Evolutionary conservation across 1,140 invertebrate species (phyloP).

Genomic region (Dendrolimus punctatus): DNA sequence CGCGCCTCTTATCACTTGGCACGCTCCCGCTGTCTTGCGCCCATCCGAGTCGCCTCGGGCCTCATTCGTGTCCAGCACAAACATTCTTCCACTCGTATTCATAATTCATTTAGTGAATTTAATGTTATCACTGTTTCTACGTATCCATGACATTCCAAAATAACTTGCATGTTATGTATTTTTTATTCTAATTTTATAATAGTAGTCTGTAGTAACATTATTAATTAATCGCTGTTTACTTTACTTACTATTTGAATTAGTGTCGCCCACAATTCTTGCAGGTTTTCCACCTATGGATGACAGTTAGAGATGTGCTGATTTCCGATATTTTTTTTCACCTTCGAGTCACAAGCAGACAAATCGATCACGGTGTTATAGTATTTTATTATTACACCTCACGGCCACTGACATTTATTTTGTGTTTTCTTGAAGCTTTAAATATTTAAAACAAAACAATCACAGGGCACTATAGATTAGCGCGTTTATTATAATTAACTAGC

Average conservation of each 20-base stretch:
- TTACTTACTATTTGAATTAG: conserved; percentile 67
- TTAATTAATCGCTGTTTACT: not conserved
- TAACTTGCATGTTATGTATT: no score
- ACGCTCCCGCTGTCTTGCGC: conserved; percentile 64
- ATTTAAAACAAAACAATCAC: conserved; percentile 68
- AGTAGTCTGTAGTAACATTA: no score
- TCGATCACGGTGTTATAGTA: conserved; percentile 45
- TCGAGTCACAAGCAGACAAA: conserved; percentile 45
- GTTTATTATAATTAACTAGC: conserved; percentile 64
- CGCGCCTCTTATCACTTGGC: conserved; percentile 70
- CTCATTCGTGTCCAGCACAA: conserved; percentile 44
- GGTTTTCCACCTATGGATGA: conserved; percentile 52
- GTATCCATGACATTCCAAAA: not conserved
- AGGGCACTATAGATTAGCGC: conserved; percentile 61
- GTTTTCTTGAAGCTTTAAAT: conserved; percentile 49
- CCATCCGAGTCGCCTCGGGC: conserved; percentile 42
- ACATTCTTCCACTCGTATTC: conserved; percentile 29
- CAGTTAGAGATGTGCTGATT: conserved; percentile 42
- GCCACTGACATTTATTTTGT: conserved; percentile 49
- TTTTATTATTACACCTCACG: conserved; percentile 43
- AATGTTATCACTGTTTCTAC: not conserved
- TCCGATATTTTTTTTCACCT: conserved; percentile 46
- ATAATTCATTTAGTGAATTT: conserved; percentile 16
- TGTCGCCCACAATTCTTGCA: conserved; percentile 60
- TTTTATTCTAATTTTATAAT: no score